Percentiles rank a stretch among this genome's conserved stretches.
These are phyloP conservation scores for Bibio marci DNA, from an alignment of 2,888 invertebrate genomes.

Conservation along the genomic window DNA sequence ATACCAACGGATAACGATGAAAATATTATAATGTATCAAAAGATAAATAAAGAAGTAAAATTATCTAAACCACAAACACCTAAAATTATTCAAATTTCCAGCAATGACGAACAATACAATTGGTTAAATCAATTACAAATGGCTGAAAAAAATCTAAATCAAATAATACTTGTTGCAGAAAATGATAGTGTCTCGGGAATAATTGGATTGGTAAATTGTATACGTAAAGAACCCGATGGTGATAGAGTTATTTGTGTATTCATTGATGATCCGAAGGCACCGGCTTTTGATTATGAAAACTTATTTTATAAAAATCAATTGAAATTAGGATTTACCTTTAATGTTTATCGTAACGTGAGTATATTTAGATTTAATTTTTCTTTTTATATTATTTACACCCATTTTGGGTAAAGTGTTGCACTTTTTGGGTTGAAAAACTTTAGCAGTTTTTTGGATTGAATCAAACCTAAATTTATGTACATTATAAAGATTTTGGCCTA, in stretches of 20 bases:
- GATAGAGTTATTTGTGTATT: conserved; percentile 42
- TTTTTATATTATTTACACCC: no score
- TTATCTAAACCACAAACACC: conserved; percentile 13
- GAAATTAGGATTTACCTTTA: conserved; percentile 58
- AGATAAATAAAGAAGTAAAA: conserved; percentile 9
- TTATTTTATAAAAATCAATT: conserved; percentile 49
- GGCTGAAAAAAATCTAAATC: conserved; percentile 20
- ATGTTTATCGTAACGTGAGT: conserved; percentile 45
- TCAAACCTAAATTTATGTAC: no score
- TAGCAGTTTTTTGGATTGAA: not conserved
- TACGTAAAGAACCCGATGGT: conserved; percentile 64
- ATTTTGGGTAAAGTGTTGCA: no score
- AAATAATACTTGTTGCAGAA: conserved; percentile 45
- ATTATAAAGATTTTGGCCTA: no score
- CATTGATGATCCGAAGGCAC: conserved; percentile 43
- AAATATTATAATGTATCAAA: conserved; percentile 22
- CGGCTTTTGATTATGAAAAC: conserved; percentile 43
- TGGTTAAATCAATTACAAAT: conserved; percentile 23
- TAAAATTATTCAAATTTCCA: conserved; percentile 13
- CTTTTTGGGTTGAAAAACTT: not conserved
- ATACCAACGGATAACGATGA: conserved; percentile 20
- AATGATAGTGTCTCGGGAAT: conserved; percentile 58
- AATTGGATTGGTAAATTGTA: conserved; percentile 72
- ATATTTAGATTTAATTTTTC: no score
- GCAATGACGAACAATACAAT: conserved; percentile 17